These are phyloP conservation scores for Hydropsyche betteni DNA, from an alignment of 2,888 invertebrate genomes.

Conservation along the genomic window DNA sequence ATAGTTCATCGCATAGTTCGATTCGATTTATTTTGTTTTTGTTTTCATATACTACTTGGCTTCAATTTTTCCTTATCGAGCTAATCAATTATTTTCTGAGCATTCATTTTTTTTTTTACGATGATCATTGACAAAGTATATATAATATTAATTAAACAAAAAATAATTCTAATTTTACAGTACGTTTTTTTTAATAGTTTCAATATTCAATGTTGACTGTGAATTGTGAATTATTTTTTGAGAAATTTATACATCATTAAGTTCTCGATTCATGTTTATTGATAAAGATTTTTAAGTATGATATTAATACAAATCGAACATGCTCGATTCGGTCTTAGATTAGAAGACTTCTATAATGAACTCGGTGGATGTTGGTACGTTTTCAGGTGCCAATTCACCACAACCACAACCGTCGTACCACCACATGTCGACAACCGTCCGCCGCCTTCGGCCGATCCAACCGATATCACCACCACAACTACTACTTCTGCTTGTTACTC, in stretches of 20 bases:
- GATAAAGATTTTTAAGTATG: not conserved
- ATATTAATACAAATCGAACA: conserved; percentile 10
- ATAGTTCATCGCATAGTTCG: not conserved
- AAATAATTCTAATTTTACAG: too few relatives aligned
- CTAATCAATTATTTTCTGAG: too few relatives aligned
- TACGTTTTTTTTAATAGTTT: too few relatives aligned
- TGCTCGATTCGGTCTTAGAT: conserved; percentile 1
- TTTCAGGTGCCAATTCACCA: conserved; percentile 64
- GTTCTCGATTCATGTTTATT: conserved; percentile 15
- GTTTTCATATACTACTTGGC: too few relatives aligned
- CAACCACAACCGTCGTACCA: conserved; percentile 54
- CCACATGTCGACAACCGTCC: conserved; percentile 46
- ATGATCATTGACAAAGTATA: too few relatives aligned
- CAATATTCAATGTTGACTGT: too few relatives aligned
- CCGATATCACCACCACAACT: conserved; percentile 40
- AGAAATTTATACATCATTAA: too few relatives aligned
- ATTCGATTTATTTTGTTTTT: too few relatives aligned
- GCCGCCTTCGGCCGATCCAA: conserved; percentile 44
- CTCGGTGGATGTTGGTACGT: conserved; percentile 69
- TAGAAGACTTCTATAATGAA: conserved; percentile 53
- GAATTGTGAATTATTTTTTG: too few relatives aligned
- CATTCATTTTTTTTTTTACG: too few relatives aligned
- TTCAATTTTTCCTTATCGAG: too few relatives aligned
- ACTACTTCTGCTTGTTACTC: conserved; percentile 40
- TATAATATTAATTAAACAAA: too few relatives aligned